Percentiles rank a stretch among this genome's conserved stretches.
Conservation (phyloP, 2,113 vertebrate species). For the Aptenodytes forsteri region DNA sequence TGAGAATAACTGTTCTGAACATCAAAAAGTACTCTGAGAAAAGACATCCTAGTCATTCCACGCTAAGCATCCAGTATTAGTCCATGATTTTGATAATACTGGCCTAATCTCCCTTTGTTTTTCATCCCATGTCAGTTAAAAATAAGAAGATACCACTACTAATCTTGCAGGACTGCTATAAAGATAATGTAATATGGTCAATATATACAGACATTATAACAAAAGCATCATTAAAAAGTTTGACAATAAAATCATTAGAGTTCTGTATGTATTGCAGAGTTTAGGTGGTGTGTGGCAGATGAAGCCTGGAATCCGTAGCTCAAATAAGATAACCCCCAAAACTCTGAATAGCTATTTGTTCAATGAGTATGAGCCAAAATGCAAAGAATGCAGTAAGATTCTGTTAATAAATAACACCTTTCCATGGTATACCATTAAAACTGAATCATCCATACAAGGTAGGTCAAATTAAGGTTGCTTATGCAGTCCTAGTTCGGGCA, state of each 20-base stretch:
- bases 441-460: background rate
- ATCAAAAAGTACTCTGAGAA: conserved; percentile 28
- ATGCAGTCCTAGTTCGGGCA: background rate
- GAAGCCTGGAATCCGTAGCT: background rate
- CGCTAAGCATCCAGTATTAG: conserved; percentile 27
- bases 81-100: background rate
- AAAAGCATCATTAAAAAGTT: background rate
- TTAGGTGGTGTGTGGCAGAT: background rate
- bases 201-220: background rate
- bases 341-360: background rate
- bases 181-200: background rate
- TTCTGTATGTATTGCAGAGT: background rate
- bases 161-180: conserved; percentile 16
- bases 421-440: background rate
- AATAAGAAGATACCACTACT: background rate
- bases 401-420: background rate
- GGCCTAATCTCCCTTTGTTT: conserved; percentile 23
- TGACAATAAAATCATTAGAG: background rate
- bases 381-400: background rate
- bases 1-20: background rate
- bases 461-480: background rate
- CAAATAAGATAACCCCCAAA: background rate
- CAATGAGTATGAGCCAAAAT: background rate
- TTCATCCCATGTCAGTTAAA: conserved; percentile 25
- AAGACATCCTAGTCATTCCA: conserved; percentile 22